Base-by-base conservation (phyloP, 2,797 vertebrate species). In the Labroides dimidiatus region DNA sequence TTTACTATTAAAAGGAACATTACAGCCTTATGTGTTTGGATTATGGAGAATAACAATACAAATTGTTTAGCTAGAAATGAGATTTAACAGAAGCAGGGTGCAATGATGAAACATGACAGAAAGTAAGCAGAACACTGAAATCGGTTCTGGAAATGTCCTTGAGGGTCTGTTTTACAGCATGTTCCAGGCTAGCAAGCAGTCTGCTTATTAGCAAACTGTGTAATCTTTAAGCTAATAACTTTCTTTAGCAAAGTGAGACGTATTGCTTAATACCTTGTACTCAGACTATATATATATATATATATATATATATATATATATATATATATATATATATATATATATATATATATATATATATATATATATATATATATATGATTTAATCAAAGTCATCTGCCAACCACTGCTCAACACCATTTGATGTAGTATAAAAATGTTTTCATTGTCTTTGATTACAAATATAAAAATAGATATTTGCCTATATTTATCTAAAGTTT, bases 1-100 rank as follows among this genome's bases (percentile, higher is more conserved):
- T 74, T 71, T 72, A 69, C 37, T 17, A 8, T 59, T 54, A 50
- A 19, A 71, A 64, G 42, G 39, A 50, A 60, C 62, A 44, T 42
- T 37, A 50, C 44, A 45, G 30, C 20, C 17, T 24, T 67, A 48
- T 45, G 19, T 42, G 42, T 53, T 41, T 66, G 48, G 30, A 19
- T 30, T 19, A 56, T 58, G 23, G 67, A 69, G 51, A 24, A 51
- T 12, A 74, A 53, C 6, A 36, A 45, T 55, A 17, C 10, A 21
- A 49, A 21, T 52, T 64, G 37, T 51, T 74, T 12, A 41, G 41
- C 16, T 70, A 63, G 61, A 55, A 14, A 10, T 56, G 12, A 65
- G 60, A 10, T 3, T 43, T 15, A 48, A 53, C 13, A 47, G n/a
- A 54, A 64, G 62, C 39, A n/a, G 16, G 24, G 42, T 48, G 10